Evolutionary conservation across 2,797 vertebrate genomes (phyloP).

Genomic region (Urophycis tenuis): DNA sequence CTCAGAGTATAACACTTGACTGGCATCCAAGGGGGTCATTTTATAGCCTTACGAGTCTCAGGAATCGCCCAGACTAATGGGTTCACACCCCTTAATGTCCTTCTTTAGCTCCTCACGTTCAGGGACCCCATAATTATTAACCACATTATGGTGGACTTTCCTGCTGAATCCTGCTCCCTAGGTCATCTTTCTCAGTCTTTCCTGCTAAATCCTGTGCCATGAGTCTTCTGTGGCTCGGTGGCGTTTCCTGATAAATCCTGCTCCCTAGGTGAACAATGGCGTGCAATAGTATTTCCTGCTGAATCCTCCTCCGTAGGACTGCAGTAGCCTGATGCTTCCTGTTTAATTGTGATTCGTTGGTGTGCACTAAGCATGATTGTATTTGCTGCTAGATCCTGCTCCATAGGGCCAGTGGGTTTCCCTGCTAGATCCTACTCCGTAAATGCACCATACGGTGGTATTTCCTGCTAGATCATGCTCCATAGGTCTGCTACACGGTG

Average conservation of each 20-base stretch:
- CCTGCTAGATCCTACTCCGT: background rate
- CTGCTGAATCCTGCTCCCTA: background rate
- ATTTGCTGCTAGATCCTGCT: background rate
- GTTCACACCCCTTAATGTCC: background rate
- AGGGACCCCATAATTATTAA: background rate
- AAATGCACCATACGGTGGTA: too few relatives aligned
- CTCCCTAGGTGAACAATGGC: too few relatives aligned
- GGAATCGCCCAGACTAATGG: background rate
- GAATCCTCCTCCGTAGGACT: background rate
- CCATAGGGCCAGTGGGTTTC: too few relatives aligned
- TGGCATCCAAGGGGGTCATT: background rate
- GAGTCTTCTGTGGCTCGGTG: background rate
- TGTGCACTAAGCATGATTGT: background rate
- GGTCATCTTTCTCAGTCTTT: background rate
- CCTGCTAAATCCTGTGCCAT: background rate
- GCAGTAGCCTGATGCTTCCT: background rate
- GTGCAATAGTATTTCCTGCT: background rate
- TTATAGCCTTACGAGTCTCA: background rate
- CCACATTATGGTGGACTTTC: background rate
- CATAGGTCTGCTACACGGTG: background rate
- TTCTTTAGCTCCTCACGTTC: background rate
- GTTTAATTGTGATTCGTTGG: background rate
- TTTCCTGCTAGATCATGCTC: background rate
- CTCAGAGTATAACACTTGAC: background rate
- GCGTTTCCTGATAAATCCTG: too few relatives aligned